phyloP scores from a whole-genome alignment of 2,113 vertebrate species.

The Dolichotis patagonum region DNA sequence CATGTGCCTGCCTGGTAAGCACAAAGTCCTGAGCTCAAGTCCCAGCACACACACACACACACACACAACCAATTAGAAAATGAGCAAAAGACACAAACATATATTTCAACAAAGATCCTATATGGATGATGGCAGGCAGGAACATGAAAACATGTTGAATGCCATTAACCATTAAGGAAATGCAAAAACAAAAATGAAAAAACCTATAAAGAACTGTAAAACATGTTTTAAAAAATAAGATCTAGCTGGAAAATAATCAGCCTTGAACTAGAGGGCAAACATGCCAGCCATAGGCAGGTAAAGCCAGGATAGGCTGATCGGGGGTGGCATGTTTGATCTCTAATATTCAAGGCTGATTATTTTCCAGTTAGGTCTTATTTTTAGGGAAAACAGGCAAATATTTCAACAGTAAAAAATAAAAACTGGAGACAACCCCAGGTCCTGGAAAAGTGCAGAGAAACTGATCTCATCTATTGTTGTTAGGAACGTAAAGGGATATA shows the following conservation, averaged over 20 bases:
- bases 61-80: not conserved
- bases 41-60: no score
- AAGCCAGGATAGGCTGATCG: no score
- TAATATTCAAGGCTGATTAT: not conserved
- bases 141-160: not conserved
- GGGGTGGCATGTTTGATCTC: not conserved
- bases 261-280: no score
- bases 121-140: not conserved
- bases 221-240: no score
- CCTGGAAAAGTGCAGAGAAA: slow-evolving; percentile 25
- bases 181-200: not conserved
- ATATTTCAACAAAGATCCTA: not conserved
- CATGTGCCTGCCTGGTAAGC: no score
- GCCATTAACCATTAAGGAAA: not conserved
- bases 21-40: no score
- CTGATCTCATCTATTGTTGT: not conserved
- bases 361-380: not conserved
- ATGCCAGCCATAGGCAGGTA: no score
- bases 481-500: slow-evolving; percentile 1
- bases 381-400: not conserved
- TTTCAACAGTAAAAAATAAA: not conserved
- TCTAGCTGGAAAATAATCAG: no score
- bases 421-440: not conserved
- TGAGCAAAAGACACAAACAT: not conserved
- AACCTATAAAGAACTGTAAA: not conserved